Evolutionary conservation across 2,113 vertebrate species (phyloP), one percentile per base, ranked within the genome.

Genomic region (Rissa tridactyla): DNA sequence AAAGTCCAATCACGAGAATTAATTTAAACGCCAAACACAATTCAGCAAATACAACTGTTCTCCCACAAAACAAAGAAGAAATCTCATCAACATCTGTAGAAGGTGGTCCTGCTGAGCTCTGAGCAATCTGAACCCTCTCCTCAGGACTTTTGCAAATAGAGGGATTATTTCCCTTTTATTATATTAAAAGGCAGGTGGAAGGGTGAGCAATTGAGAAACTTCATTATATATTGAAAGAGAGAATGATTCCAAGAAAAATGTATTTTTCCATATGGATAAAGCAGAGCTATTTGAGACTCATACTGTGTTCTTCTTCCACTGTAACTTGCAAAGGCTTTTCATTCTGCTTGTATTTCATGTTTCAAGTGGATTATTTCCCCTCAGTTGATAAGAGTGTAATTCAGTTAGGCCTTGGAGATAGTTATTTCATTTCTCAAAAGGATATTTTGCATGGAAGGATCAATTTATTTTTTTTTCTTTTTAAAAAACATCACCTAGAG

Each of bases 371-470:
- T 86, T 97, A 96, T 96, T 97, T 94, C 96, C 88, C 93, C 94
- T 78, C 57, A n/a, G 93, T 91, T 97, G 94, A 96, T 95, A 95
- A 97, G 73, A 91, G 70, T 49, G 54, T 94, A 93, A 96, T 96
- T 97, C 92, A 95, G 92, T 97, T 89, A 97, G 95, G 91, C 62
- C 86, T 96, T 88, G 92, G 92, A 87, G 91, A 92, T 92, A 95
- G 91, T 77, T 90, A 86, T 91, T 97, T 95, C 88, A 26, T 46
- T 87, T 91, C 95, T 98, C 97, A 92, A 92, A 97, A 95, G 91
- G 88, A 8, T 72, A 96, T 95, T 97, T 97, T 97, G 72, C 94
- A 94, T 54, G 26, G 83, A 90, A 95, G 65, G 96, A 96, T 96
- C 94, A 82, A 55, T 66, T 94, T 80, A 20, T 73, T 65, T 61